Evolutionary conservation across 2,797 vertebrate species (phyloP), one percentile per base, ranked within the genome.

Genomic region (Orientallactaga sibirica): DNA sequence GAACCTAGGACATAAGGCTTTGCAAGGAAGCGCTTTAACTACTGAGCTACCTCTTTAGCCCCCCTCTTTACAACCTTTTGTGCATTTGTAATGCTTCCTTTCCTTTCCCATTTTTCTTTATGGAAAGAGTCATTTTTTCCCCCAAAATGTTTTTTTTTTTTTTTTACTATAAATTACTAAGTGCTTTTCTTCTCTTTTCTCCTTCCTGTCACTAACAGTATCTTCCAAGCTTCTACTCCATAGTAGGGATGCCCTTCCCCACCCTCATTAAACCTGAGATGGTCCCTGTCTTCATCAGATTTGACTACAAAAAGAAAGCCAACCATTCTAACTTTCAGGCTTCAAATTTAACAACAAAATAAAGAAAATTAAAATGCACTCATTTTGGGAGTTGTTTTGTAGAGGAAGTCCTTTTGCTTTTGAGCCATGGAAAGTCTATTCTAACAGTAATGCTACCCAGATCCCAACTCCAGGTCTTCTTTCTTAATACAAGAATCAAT

Each of bases 51-150:
- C 5, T 48, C 48, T 48, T 48, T 48, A 48, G 48, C 48, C 48
- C 48, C 48, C 48, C 48, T 48, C 4, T 16, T 89, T 75, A 66
- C 62, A 25, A 4, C 48, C 37, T 80, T 0, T 61, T 70, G 11
- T 16, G 10, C 25, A 33, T 82, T 75, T 76, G 62, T 43, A 55
- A 12, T 93, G 52, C 78, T 73, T 67, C 10, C 79, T 2, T 48
- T 79, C 61, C 79, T 82, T 62, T 75, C 24, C 24, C 64, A n/a
- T 74, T 91, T 94, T 95, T 75, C 22, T 85, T 86, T 61, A 61
- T 43, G 86, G 29, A 90, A 52, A 90, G 14, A 29, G 25, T 80
- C 18, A 2, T 33, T 71, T 61, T 61, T n/a, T 29, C 14, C 48
- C 3, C 48, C 41, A 68, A 52, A 52, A 52, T 52, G 3, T 86